phyloP scores from a whole-genome alignment of 2,888 invertebrate genomes.

The Piscicola geometra region DNA sequence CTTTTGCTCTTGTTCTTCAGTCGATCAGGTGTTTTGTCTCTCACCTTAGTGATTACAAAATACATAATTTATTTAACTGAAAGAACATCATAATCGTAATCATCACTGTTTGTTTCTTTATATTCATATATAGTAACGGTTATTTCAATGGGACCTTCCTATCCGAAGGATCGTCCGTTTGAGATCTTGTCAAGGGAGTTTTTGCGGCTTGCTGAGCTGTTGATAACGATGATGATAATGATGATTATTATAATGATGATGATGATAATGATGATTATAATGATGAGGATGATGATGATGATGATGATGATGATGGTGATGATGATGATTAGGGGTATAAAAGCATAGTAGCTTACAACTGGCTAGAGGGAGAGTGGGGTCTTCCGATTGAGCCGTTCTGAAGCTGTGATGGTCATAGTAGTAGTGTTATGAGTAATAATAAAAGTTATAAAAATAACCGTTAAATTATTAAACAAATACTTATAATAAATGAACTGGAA shows the following conservation, averaged over 20 bases:
- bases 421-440: no score
- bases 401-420: background rate
- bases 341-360: background rate
- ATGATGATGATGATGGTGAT: background rate
- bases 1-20: background rate
- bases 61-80: no score
- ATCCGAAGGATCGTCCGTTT: background rate
- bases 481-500: no score
- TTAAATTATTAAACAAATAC: no score
- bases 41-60: no score
- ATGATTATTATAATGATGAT: slow-evolving; percentile 30
- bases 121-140: no score
- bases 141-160: background rate
- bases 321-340: background rate
- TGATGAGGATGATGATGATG: slow-evolving; percentile 17
- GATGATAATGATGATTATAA: slow-evolving; percentile 29
- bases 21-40: slow-evolving; percentile 15
- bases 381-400: slow-evolving; percentile 3
- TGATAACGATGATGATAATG: slow-evolving; percentile 16
- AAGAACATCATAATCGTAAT: no score
- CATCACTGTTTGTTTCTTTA: no score
- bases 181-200: background rate
- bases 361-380: slow-evolving; percentile 17
- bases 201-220: background rate
- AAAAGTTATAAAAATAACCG: no score